Evolutionary conservation across 2,113 vertebrate genomes (phyloP).

Genomic region (Trematomus loennbergii): DNA sequence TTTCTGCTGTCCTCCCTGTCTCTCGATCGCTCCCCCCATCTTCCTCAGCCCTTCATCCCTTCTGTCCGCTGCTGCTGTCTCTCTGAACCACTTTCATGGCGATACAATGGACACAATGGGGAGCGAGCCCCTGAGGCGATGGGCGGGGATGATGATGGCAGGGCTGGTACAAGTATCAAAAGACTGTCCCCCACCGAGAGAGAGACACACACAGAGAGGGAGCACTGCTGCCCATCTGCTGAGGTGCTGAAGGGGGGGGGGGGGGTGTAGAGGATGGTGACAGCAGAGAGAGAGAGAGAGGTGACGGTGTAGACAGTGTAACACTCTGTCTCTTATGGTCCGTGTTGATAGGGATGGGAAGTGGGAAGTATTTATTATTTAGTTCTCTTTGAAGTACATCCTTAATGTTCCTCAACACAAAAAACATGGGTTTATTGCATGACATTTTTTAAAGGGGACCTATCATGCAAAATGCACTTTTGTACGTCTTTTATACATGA

Average conservation of each 20-base stretch:
- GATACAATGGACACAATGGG: slow-evolving; percentile 80
- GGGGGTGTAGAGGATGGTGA: slow-evolving; percentile 21
- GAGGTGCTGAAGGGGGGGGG: slow-evolving; percentile 50
- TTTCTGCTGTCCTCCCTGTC: slow-evolving; percentile 11
- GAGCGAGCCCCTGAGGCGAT: slow-evolving; percentile 69
- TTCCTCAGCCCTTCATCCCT: slow-evolving; percentile 39
- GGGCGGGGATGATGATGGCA: slow-evolving; percentile 64
- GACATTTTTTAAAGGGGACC: too few species aligned
- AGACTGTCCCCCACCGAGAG: slow-evolving; percentile 63
- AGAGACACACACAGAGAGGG: slow-evolving; percentile 37
- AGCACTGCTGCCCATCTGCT: slow-evolving; percentile 80
- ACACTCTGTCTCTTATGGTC: neutral
- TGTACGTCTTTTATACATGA: too few species aligned
- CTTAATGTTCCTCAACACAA: too few species aligned
- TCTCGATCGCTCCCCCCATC: slow-evolving; percentile 32
- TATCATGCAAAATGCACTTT: too few species aligned
- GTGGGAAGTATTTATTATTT: neutral
- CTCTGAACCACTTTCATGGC: slow-evolving; percentile 77
- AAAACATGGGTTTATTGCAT: too few species aligned
- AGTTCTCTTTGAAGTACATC: too few species aligned
- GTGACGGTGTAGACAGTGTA: too few species aligned
- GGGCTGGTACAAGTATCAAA: slow-evolving; percentile 76
- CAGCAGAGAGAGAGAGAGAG: slow-evolving; percentile 30
- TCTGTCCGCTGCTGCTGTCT: slow-evolving; percentile 58
- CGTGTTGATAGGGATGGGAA: neutral